Base-by-base conservation (phyloP, 2,113 vertebrate genomes). In the Canis aureus region DNA sequence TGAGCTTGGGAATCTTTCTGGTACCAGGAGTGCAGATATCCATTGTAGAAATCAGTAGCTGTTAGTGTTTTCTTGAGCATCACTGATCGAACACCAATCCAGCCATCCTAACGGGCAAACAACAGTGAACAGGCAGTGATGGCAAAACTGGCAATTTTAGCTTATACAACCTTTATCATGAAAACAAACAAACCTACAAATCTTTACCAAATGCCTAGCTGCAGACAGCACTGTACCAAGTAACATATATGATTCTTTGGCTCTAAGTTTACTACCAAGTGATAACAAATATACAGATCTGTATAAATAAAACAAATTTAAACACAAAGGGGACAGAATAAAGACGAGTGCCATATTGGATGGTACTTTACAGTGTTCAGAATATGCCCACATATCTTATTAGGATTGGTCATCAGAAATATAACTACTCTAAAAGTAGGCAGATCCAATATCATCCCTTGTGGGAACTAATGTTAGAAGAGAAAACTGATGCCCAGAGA, bases 21-120 rank as follows among this genome's bases (percentile, higher is more conserved):
- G 97, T 99, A 96, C 94, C 98, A 99, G 5, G 97, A 98, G 82
- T 99, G 99, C 96, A 99, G 98, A 96, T 99, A 99, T 17, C 99
- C 99, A 0, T 99, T 99, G 96, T 99, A 99, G 98, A 99, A 99
- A 97, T 99, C 99, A 49, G 98, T 64, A 49, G 99, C 99, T 4
- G 99, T 99, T 43, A 99, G 98, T 38, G 98, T 98, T 98, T 99
- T 99, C 97, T 99, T 99, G 81, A 99, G 97, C 43, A 99, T 9
- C 0, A 99, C 98, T 0, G 98, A 97, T 94, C 95, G 99, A 97
- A 99, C 99, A 62, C 99, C 99, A 89, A 99, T 98, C 99, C 99
- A 99, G 96, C 99, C 99, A 90, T 99, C 99, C 99, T 99, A 98
- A 17, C 98, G 95, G 95, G 71, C 79, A 96, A 17, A 69, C 95